Base-by-base conservation (phyloP, 2,888 invertebrate genomes). In the Macroteleia sp. region DNA sequence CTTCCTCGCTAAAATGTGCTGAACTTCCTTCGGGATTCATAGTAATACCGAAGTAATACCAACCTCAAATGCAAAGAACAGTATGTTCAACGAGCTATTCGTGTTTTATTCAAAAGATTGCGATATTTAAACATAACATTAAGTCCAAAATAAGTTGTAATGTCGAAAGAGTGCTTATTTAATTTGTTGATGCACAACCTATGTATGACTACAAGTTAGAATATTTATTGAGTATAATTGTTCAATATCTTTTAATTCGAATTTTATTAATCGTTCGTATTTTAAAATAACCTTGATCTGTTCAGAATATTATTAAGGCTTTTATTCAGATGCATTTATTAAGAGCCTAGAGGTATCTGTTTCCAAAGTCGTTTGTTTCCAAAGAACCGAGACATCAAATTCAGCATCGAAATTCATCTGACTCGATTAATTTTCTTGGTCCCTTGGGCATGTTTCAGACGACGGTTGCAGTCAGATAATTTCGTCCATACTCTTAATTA, bases 401-500 rank as follows among this genome's bases (percentile, higher is more conserved):
- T n/a, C n/a, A n/a, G n/a, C n/a, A n/a, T n/a, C n/a, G n/a, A 25
- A 25, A 64, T 52, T 10, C 61, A 70, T 78, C 61, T 42, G 66
- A 74, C 66, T 54, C 54, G 61, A 74, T 74, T 78, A 64, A 70
- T 78, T 74, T 52, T 34, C 56, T 56, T 46, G 17, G 52, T 32
- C 52, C 78, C 48, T 57, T 32, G 36, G 64, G 74, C 69, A 36
- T 52, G 52, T 59, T 74, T 59, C 22, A 52, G 64, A 32, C 54
- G 25, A 64, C 41, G 64, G 30, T 20, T 46, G 52, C 25, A 19
- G 52, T 14, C 54, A 64, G 57, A 64, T 70, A 61, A 74, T 61
- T 74, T 57, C 48, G 64, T 52, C 48, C 70, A 57, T 66, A 56
- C 83, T 81, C 85, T 89, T 89, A 90, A 90, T 90, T 90, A 90